Percentiles rank a stretch among this genome's conserved stretches.
Conservation (phyloP, 1,140 invertebrate species). For the Drosophila nikananu region DNA sequence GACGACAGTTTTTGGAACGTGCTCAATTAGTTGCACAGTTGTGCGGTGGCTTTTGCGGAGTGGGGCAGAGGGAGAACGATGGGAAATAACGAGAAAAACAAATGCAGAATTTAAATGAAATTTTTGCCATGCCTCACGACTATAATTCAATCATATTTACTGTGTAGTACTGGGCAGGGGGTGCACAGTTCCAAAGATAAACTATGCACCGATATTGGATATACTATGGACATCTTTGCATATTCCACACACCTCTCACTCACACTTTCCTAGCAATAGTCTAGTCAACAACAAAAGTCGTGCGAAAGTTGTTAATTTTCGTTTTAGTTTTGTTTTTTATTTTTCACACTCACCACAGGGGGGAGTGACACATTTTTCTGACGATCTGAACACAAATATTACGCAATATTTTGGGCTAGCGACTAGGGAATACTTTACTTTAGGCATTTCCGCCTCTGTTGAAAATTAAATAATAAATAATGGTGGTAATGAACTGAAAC, state of each 20-base stretch:
- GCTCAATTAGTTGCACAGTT: slow-evolving; percentile 67
- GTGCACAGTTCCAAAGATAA: slow-evolving; percentile 17
- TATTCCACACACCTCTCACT: not conserved
- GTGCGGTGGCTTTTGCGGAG: not conserved
- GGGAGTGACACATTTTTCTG: slow-evolving; percentile 16
- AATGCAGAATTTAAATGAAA: slow-evolving; percentile 56
- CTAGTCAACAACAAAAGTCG: slow-evolving; percentile 48
- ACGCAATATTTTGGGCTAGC: not conserved
- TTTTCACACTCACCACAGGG: slow-evolving; percentile 61
- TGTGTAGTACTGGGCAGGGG: slow-evolving; percentile 16
- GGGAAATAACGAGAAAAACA: slow-evolving; percentile 30
- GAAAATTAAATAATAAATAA: not conserved
- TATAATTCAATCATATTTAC: slow-evolving; percentile 63
- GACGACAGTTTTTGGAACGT: slow-evolving; percentile 80
- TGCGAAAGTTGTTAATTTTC: slow-evolving; percentile 67
- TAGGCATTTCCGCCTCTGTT: not conserved
- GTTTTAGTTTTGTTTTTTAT: slow-evolving; percentile 43
- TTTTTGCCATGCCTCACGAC: slow-evolving; percentile 40
- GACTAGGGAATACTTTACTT: slow-evolving; percentile 20
- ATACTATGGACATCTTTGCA: slow-evolving; percentile 29
- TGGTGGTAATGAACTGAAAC: not conserved
- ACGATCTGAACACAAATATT: slow-evolving; percentile 48
- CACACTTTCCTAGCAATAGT: not conserved
- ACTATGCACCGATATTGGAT: slow-evolving; percentile 39
- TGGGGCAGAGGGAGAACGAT: not conserved